Base-by-base conservation (phyloP, 1,140 invertebrate species). In the Globodera ellingtonae region DNA sequence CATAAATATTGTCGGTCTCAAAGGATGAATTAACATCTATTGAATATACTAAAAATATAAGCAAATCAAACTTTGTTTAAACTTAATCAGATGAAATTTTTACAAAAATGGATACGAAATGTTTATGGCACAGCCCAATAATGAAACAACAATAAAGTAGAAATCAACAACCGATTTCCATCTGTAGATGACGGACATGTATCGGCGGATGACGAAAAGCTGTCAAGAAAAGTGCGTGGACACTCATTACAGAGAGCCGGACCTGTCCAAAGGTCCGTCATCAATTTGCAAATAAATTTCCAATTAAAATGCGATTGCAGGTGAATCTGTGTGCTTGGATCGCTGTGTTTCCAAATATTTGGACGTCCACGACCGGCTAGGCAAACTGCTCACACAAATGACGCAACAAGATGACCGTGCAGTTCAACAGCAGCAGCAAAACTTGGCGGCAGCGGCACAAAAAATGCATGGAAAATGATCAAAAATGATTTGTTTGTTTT, bases 381-480 rank as follows among this genome's bases (percentile, higher is more conserved):
- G 84, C 8, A 85, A 85, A 78, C 79, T 85, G n/a, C 59, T 85
- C 6, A 85, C 86, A n/a, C 69, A 79, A n/a, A 85, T 85, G 85
- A 87, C 84, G n/a, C 85, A 86, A 44, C 78, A 81, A 46, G 84
- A 85, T 46, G 84, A 85, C 35, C 73, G 75, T 35, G 70, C 59
- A 18, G 46, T 79, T 21, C 84, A 85, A 79, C 75, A 84, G 48
- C 75, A 77, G 50, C 75, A 77, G 6, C 48, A 67, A 65, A 77
- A 62, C 67, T 50, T 77, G 9, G 75, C 75, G 13, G 75, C 75
- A 44, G 15, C 62, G 18, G 75, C 75, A 69, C 75, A 50, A 50
- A 77, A 77, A 47, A 77, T 66, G 56, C 75, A 77, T 48, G 48
- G 4, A 8, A 62, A 62, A 13, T 18, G 35, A 35, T 35, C 35